phyloP scores from a whole-genome alignment of 2,113 vertebrate genomes.

The Odocoileus virginianus region DNA sequence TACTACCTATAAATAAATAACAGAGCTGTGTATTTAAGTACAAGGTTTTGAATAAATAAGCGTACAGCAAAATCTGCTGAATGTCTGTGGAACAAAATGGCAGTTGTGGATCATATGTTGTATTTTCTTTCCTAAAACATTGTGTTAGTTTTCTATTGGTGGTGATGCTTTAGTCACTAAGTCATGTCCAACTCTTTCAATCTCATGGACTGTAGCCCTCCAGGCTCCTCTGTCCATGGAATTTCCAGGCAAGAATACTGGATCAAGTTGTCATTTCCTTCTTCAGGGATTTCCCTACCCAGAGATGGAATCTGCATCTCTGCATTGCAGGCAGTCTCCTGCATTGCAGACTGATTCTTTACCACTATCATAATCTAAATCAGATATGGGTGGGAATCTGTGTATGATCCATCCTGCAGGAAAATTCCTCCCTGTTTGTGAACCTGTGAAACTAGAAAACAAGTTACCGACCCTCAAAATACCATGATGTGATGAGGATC shows the following conservation, averaged over 20 bases:
- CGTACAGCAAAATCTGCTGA: fast-evolving
- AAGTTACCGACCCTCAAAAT: not conserved
- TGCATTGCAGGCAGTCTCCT: not conserved
- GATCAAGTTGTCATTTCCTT: not conserved
- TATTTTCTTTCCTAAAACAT: fast-evolving
- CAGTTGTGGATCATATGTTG: not conserved
- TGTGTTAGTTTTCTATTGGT: fast-evolving
- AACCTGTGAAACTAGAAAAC: not conserved
- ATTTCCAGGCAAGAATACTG: not conserved
- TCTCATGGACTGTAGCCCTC: not conserved
- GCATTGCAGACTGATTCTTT: not conserved
- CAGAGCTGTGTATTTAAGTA: not conserved
- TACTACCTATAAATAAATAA: not conserved
- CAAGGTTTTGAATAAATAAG: not conserved
- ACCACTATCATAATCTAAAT: not conserved
- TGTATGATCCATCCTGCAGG: fast-evolving
- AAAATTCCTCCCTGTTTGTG: fast-evolving
- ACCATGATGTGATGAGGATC: fast-evolving
- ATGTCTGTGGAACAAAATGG: not conserved
- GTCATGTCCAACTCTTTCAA: not conserved
- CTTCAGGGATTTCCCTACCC: not conserved
- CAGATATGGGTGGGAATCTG: fast-evolving
- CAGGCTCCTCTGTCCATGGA: not conserved
- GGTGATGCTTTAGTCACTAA: not conserved
- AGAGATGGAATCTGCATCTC: not conserved